Evolutionary conservation across 2,113 vertebrate species (phyloP), one percentile per base, ranked within the genome.

Genomic region (Eurystomus gularis): DNA sequence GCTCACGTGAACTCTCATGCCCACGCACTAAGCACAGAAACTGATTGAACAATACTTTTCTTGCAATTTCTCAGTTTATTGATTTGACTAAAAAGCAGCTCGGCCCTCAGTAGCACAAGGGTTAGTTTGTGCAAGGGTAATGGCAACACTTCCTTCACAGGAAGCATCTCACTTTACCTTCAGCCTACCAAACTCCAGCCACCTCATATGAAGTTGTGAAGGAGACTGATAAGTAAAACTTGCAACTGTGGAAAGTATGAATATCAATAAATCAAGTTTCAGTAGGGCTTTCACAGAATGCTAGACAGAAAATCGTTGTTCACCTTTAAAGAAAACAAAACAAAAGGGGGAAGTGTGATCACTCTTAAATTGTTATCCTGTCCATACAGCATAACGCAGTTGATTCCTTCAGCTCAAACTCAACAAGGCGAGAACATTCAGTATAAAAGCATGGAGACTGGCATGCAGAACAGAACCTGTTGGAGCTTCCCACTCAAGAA

Each of bases 391-490:
- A 20, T 37, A 81, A 35, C 1, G 5, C 2, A 3, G 14, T 13
- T 6, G 3, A 46, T 52, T 72, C 29, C 8, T 57, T 86, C 57
- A 42, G 13, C 54, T 92, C 33, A 35, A 16, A 35, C 16, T 68
- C 9, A 73, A 28, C 6, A 55, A 79, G 8, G 33, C 31, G 18
- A 57, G 4, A 31, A 68, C 0, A 0, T 51, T 70, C 9, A n/a
- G 6, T 17, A 55, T 16, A 42, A 79, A 77, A 58, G 8, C 23
- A 48, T 26, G 1, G 4, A 75, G 21, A 62, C 2, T 17, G 14
- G 3, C 9, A 69, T 0, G 1, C 3, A 60, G 15, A 72, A 44
- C 10, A 52, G 14, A 83, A 12, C 3, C 11, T 7, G 1, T 11
- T 60, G 26, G 77, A 73, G 21, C 3, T 49, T 84, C 11, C 12